Evolutionary conservation across 2,888 invertebrate species (phyloP).

Genomic region (Drosophila algonquin): DNA sequence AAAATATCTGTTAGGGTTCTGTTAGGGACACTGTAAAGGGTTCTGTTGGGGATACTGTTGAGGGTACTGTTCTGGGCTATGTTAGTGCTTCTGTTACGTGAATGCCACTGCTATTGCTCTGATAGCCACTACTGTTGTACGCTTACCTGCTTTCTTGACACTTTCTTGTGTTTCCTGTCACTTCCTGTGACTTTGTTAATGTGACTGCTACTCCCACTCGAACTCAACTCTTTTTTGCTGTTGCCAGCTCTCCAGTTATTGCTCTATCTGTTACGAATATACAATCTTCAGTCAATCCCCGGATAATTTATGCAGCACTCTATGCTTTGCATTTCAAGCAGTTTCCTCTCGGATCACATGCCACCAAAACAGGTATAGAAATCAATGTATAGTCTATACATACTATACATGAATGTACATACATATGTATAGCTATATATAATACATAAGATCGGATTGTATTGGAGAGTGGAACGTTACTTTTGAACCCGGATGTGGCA

Average conservation of each 20-base stretch:
- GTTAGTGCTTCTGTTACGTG: neutral
- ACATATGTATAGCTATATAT: constrained; percentile 1
- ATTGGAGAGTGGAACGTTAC: constrained; percentile 13
- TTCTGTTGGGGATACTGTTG: neutral
- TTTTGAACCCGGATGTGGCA: constrained; percentile 44
- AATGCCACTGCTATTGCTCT: neutral
- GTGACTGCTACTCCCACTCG: neutral
- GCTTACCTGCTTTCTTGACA: neutral
- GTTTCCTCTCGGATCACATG: constrained; percentile 51
- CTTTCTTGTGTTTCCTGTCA: neutral
- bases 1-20: neutral
- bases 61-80: no score
- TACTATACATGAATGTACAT: neutral
- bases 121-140: neutral
- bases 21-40: neutral
- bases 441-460: neutral
- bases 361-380: constrained; percentile 48
- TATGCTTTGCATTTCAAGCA: constrained; percentile 59
- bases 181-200: neutral
- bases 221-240: constrained; percentile 9
- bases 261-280: constrained; percentile 22
- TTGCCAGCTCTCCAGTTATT: constrained; percentile 28
- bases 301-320: constrained; percentile 59
- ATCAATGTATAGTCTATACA: neutral
- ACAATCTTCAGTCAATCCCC: constrained; percentile 15